Base-by-base conservation (phyloP, 1,140 invertebrate species). In the Leptoteleia sp. region DNA sequence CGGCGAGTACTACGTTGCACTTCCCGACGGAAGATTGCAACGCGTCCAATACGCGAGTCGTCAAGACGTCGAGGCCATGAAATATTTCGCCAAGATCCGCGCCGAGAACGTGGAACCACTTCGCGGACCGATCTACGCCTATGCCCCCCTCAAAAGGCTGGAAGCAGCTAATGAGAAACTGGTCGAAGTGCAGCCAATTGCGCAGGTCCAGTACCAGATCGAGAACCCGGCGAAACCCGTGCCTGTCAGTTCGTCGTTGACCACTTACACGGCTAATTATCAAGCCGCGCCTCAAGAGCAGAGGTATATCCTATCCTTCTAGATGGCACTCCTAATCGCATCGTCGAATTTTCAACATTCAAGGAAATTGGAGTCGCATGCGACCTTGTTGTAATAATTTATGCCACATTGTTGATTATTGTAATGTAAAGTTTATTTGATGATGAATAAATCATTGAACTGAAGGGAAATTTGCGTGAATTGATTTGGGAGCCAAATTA, bases 71-170 rank as follows among this genome's bases (percentile, higher is more conserved):
- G 88, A 89, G 54, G 90, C 90, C 4, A 91, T 91, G 91, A 90
- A 86, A n/a, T 91, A 90, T 70, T 88, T 90, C 12, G 91, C 91
- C 5, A 88, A 88, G 50, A 89, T 91, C 12, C 88, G 85, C 3
- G 91, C 91, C 8, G 87, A 91, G 64, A 90, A 91, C 79, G 90
- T 91, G 0, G 90, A 91, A 19, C 90, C 90, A 1, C 86, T 91
- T 27, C 86, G 85, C 3, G 90, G 90, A 33, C 90, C 90, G 5
- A 90, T 91, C 73, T 91, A 90, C 76, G 89, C 90, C 1, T 91
- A 91, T 71, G 75, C 89, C 11, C 90, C 90, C 0, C 75, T 89
- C 1, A 86, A 89, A 62, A 84, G 83, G 37, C 55, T 89, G 9
- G 81, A 88, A 38, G 73, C 88, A 2, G 12, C 82, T 40, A 81